A percentile compares a stretch with the other conserved stretches of the same genome.
These are phyloP conservation scores for Psylliodes chrysocephalus DNA, from an alignment of 2,888 invertebrate genomes.

Conservation along the genomic window DNA sequence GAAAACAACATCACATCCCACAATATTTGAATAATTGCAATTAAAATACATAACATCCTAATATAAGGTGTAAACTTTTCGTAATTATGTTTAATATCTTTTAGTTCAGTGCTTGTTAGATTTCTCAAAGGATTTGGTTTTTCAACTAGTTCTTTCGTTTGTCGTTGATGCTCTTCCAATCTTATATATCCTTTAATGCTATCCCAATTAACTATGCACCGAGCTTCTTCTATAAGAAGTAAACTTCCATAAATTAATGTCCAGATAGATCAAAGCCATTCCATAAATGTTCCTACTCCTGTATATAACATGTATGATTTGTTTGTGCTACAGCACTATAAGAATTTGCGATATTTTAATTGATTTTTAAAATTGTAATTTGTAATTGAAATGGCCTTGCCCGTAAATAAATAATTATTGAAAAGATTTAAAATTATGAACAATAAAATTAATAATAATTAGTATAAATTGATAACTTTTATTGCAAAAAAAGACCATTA, in stretches of 20 bases:
- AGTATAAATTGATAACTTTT: too few species aligned
- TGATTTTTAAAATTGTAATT: too few species aligned
- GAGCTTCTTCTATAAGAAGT: constrained; percentile 91
- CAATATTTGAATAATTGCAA: constrained; percentile 83
- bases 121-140: constrained; percentile 74
- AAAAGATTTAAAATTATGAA: too few species aligned
- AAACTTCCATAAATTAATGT: constrained; percentile 94
- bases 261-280: constrained; percentile 96
- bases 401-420: too few species aligned
- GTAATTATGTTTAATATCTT: constrained; percentile 77
- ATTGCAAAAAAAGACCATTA: too few species aligned
- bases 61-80: constrained; percentile 84
- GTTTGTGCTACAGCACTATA: too few species aligned
- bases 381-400: too few species aligned
- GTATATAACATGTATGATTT: too few species aligned
- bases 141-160: constrained; percentile 56
- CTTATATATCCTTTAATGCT: constrained; percentile 84
- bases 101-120: constrained; percentile 76
- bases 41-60: constrained; percentile 78
- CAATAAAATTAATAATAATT: too few species aligned
- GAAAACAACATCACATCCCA: constrained; percentile 96
- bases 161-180: constrained; percentile 82
- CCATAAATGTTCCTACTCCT: too few species aligned
- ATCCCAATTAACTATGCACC: constrained; percentile 91
- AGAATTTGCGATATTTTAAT: too few species aligned